phyloP scores from a whole-genome alignment of 2,113 vertebrate genomes.

The Xerus inauris region DNA sequence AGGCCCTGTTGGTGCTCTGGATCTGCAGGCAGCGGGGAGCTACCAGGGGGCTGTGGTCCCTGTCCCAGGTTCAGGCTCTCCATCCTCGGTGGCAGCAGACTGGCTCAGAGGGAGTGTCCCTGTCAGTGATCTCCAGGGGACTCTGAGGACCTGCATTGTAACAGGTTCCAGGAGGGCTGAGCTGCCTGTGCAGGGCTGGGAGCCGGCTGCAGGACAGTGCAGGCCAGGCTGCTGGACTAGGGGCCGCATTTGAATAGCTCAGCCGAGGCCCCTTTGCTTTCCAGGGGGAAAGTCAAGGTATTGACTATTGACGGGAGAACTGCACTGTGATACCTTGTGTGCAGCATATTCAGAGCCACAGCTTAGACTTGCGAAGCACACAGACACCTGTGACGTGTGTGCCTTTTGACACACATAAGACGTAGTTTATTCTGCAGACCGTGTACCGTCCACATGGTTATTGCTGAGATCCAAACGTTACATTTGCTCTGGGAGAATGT shows the following conservation, averaged over 20 bases:
- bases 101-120: rapidly evolving
- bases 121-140: no score
- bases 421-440: background rate
- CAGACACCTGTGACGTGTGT: rapidly evolving
- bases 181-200: background rate
- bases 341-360: background rate
- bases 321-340: background rate
- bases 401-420: background rate
- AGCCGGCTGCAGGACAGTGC: rapidly evolving
- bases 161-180: background rate
- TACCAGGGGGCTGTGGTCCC: rapidly evolving
- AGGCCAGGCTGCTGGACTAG: rapidly evolving
- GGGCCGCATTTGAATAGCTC: rapidly evolving
- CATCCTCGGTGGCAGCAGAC: rapidly evolving
- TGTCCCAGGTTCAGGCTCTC: background rate
- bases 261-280: background rate
- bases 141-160: background rate
- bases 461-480: background rate
- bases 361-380: background rate
- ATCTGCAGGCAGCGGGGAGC: background rate
- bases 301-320: background rate
- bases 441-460: background rate
- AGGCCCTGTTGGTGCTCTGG: background rate
- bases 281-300: rapidly evolving
- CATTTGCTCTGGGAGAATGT: background rate